Evolutionary conservation across 1,140 invertebrate genomes (phyloP), one percentile per base, ranked within the genome.

Genomic region (Mercenaria mercenaria): DNA sequence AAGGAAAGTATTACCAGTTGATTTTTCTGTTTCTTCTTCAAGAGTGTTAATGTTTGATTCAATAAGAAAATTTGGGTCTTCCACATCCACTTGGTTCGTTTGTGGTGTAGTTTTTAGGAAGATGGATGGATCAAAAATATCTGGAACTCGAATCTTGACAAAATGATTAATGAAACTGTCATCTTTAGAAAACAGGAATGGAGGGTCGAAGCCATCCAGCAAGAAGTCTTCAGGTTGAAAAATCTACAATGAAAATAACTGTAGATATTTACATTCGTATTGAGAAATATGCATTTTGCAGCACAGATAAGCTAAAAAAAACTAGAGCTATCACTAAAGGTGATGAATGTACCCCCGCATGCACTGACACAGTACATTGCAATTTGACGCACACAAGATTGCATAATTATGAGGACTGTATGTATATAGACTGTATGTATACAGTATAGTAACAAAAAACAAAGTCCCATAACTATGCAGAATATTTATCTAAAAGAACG

Each of bases 101-200:
- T 64, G 61, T 32, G 77, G 11, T 15, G 77, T 79, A 34, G 84
- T 39, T 61, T 56, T 74, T 11, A 88, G 37, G 72, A 88, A 88
- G 11, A 88, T 72, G 0, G 86, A 81, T n/a, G 86, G 86, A 39
- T 88, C 86, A 81, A 88, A 79, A 20, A 81, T 81, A 47, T 88
- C 86, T 1, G 86, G 86, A n/a, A 88, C 34, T n/a, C 86, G 6
- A 39, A 88, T 67, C 39, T 88, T 88, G 23, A 88, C 86, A 69
- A 88, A 69, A 61, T 77, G 86, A 37, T 88, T 81, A 29, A 88
- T 64, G 43, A 88, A 88, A 29, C 86, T 88, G 86, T 88, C 86
- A 81, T 88, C 86, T 81, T 88, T 88, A 13, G 86, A 88, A n/a
- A 88, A 77, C 26, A 32, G 37, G 32, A 61, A 67, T n/a, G 86